These are phyloP conservation scores for Cariama cristata DNA, from an alignment of 2,113 vertebrate species.

Conservation along the genomic window DNA sequence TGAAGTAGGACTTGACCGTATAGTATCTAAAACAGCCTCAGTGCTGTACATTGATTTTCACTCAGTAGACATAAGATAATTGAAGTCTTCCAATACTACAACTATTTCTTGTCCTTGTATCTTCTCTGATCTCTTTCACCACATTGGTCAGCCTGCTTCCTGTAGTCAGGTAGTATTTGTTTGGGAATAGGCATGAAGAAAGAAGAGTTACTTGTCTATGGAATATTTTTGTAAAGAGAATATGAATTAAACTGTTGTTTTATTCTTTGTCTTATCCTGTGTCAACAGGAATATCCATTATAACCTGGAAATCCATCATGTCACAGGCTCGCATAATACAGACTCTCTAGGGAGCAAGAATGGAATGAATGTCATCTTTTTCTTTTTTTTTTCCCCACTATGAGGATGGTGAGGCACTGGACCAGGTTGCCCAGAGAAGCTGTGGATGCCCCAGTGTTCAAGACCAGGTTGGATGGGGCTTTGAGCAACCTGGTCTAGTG, in stretches of 20 bases:
- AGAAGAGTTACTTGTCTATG: neutral
- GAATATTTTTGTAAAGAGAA: neutral
- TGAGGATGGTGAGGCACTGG: neutral
- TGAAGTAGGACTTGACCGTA: neutral
- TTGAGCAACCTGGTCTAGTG: neutral
- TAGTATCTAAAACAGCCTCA: neutral
- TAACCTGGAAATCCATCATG: neutral
- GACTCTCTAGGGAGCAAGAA: neutral
- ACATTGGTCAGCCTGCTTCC: neutral
- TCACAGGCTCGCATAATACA: neutral
- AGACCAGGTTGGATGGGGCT: neutral
- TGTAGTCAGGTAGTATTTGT: neutral
- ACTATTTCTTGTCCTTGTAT: neutral
- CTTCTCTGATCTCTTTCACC: neutral
- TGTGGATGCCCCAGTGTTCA: neutral
- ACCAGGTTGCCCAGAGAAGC: neutral
- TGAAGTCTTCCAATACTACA: neutral
- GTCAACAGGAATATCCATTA: neutral
- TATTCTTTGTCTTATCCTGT: neutral
- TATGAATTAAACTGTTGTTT: neutral
- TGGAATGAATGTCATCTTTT: neutral
- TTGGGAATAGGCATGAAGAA: neutral
- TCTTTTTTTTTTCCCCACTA: neutral
- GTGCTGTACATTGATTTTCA: neutral
- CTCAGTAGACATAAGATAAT: neutral